Evolutionary conservation across 1,140 invertebrate species (phyloP).

Genomic region (Aphis gossypii): DNA sequence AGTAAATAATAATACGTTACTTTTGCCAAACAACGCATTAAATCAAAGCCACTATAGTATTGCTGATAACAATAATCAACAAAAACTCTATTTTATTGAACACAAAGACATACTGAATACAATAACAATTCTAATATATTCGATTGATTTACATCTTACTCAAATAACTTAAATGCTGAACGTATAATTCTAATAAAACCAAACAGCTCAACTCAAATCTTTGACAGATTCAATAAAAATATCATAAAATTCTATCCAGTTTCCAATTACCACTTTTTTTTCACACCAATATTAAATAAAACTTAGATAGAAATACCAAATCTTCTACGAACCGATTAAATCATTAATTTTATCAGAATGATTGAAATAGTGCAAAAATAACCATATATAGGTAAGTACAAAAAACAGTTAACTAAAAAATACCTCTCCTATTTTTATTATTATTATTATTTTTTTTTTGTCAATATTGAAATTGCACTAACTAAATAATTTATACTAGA

Average conservation of each 20-base stretch:
- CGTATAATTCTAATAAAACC: background rate
- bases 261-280: background rate
- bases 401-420: slow-evolving; percentile 16
- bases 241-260: background rate
- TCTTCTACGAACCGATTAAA: background rate
- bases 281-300: background rate
- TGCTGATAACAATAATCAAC: background rate
- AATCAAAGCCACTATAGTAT: background rate
- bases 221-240: background rate
- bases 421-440: slow-evolving; percentile 62
- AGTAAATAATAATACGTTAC: background rate
- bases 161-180: background rate
- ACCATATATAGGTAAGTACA: background rate
- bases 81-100: background rate
- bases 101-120: background rate
- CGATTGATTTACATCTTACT: background rate
- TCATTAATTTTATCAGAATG: background rate
- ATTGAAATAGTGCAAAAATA: background rate
- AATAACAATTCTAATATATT: background rate
- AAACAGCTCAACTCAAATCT: background rate
- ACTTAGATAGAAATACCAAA: background rate
- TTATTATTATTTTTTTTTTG: slow-evolving; percentile 54
- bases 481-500: slow-evolving; percentile 61
- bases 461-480: slow-evolving; percentile 62
- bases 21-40: background rate